phyloP scores from a whole-genome alignment of 2,888 invertebrate genomes.

The Cryptocephalus primarius region DNA sequence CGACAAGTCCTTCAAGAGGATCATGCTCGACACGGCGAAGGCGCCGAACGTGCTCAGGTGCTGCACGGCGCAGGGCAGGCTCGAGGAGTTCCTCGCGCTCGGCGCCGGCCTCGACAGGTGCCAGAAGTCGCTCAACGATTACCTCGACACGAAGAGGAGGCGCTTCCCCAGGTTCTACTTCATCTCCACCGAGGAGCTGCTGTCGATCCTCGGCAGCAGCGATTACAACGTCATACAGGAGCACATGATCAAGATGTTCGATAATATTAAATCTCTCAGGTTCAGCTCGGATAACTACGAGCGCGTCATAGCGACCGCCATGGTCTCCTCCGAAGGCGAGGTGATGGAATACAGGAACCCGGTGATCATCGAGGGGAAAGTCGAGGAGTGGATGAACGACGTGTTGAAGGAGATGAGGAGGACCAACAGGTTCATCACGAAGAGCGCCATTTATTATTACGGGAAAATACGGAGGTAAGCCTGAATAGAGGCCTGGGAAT shows the following conservation, averaged over 20 bases:
- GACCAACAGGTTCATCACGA: conserved; percentile 74
- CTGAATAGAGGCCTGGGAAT: too few species aligned
- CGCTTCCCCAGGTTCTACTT: conserved; percentile 89
- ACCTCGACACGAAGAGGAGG: conserved; percentile 76
- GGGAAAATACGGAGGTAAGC: conserved; percentile 52
- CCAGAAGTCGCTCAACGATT: conserved; percentile 85
- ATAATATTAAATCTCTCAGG: conserved; percentile 70
- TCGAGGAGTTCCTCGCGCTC: conserved; percentile 62
- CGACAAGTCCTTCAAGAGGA: conserved; percentile 68
- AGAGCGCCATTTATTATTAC: conserved; percentile 79
- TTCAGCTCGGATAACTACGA: conserved; percentile 56
- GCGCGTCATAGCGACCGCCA: conserved; percentile 60
- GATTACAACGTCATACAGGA: conserved; percentile 79
- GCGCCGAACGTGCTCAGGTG: conserved; percentile 69
- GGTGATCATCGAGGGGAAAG: conserved; percentile 66
- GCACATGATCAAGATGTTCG: conserved; percentile 94
- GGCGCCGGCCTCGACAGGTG: conserved; percentile 72
- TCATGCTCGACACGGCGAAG: conserved; percentile 77
- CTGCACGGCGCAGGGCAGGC: conserved; percentile 62
- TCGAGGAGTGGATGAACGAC: conserved; percentile 88
- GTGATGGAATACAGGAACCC: conserved; percentile 68
- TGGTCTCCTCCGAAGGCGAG: conserved; percentile 84
- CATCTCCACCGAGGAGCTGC: conserved; percentile 84
- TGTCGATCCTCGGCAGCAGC: conserved; percentile 80
- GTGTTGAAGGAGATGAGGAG: conserved; percentile 75